Base-by-base conservation (phyloP, 64 coral and sea anemone species). In the Porites australiensis region DNA sequence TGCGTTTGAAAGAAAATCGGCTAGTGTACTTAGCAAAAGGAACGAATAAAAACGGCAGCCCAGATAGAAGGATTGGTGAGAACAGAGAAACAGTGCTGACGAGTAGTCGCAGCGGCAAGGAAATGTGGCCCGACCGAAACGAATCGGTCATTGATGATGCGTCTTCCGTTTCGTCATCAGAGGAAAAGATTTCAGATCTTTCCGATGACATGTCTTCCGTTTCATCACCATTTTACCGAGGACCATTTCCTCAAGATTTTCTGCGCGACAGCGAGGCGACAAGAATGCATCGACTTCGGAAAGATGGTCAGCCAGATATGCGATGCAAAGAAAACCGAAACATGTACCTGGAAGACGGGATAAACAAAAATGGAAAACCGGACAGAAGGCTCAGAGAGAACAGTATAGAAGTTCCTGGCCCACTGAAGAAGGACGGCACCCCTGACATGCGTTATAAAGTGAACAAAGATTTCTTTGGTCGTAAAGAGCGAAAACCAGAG, bases 291-390 rank as follows among this genome's bases (percentile, higher is more conserved):
- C 5, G n/a, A 27, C 68, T 3, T n/a, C 68, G 55, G 3, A 61
- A 45, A 6, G 78, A 81, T 37, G 78, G 78, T 22, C 78, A 65
- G 14, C 74, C 87, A 68, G 87, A 89, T 50, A 78, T 89, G 87
- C 74, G 87, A 15, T 50, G n/a, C 13, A 79, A 68, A 79, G 65
- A 22, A 79, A 89, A 89, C 20, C 75, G 88, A 15, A 7, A 69
- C 1, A 3, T 55, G 13, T 79, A 68, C 45, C 54, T 79, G 49
- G 75, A 68, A 79, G 47, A 21, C 12, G 75, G 88, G 23, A 54
- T 8, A 51, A 87, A 87, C 68, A 22, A 58, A 13, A 57, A 87
- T 58, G 84, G 67, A 3, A 73, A 19, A 13, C 84, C 21, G 11
- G 84, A 87, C 68, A 73, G 23, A n/a, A 87, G 84, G 44, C 4